These are phyloP conservation scores for Leptopterna dolabrata DNA, from an alignment of 2,888 invertebrate genomes.

Conservation along the genomic window DNA sequence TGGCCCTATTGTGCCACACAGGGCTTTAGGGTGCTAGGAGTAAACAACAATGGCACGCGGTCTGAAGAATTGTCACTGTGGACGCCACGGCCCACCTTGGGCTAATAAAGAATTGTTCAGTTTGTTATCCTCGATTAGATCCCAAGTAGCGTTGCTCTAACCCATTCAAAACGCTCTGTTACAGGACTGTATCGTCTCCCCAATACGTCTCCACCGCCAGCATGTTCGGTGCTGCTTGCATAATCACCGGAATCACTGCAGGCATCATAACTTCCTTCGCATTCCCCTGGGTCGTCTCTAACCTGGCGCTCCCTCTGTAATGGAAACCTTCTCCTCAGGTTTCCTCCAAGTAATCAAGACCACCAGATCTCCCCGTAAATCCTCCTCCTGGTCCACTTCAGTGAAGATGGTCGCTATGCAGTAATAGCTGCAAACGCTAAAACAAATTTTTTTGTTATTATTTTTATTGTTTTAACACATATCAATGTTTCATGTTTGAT, in stretches of 20 bases:
- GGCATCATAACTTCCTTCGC: conserved; percentile 84
- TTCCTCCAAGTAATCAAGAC: not conserved
- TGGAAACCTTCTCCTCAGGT: not conserved
- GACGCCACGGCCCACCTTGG: no score
- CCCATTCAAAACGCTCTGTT: no score
- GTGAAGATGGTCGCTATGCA: not conserved
- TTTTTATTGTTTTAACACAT: not conserved
- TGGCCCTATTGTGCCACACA: no score
- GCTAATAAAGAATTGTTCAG: no score
- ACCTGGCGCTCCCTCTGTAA: conserved; percentile 52
- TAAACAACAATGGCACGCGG: no score
- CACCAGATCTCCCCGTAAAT: not conserved
- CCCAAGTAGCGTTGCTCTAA: no score
- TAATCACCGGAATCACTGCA: conserved; percentile 87
- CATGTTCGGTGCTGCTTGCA: conserved; percentile 94
- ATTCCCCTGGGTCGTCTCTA: conserved; percentile 73
- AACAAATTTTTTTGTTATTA: not conserved
- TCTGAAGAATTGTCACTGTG: no score
- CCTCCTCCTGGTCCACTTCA: not conserved
- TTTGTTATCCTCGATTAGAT: no score
- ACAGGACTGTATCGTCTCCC: conserved; percentile 76
- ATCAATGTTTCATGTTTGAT: not conserved
- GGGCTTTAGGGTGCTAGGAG: no score
- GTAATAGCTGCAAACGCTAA: not conserved
- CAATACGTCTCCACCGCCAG: conserved; percentile 87